Base-by-base conservation (phyloP, 2,797 vertebrate species). In the Xiphophorus birchmanni region DNA sequence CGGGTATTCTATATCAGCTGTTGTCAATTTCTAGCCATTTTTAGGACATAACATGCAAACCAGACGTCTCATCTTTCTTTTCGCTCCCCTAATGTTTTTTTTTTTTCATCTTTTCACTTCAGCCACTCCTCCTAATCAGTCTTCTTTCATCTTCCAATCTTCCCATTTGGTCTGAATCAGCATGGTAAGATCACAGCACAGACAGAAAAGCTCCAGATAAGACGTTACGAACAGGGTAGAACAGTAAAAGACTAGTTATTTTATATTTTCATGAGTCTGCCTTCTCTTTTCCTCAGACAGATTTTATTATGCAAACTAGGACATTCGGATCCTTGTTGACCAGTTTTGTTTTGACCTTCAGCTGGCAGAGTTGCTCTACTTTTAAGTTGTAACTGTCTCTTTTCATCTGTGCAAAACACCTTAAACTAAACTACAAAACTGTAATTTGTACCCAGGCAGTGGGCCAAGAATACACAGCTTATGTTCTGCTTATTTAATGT, bases 101-200 rank as follows among this genome's bases (percentile, higher is more conserved):
- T n/a, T n/a, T 12, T 65, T 4, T 65, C 15, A 75, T 50, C 60
- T 54, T 60, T 13, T n/a, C 67, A 44, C 1, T 71, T 71, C 67
- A 44, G 23, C 4, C 44, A 52, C 77, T 86, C 75, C 89, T 91
- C 74, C 77, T 88, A 81, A 86, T 91, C 90, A 90, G 84, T 87
- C 26, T 84, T 74, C 89, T 93, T 94, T 93, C 80, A 92, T 94
- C 87, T 91, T 84, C 35, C 80, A 85, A 83, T 86, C 78, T 29
- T 29, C 54, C 88, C 93, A 92, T 94, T 93, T 94, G 94, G 91
- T 94, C 80, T 92, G 85, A 88, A 93, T 94, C 91, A 93, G 88
- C 40, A 87, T 86, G 79, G 78, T 86, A 85, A 89, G 89, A 89
- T 92, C 89, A 91, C 79, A 91, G 88, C 80, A 60, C 74, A 84